A percentile compares a stretch with the other conserved stretches of the same genome.
Conservation (phyloP, 2,888 invertebrate species). For the Pardosa pseudoannulata region DNA sequence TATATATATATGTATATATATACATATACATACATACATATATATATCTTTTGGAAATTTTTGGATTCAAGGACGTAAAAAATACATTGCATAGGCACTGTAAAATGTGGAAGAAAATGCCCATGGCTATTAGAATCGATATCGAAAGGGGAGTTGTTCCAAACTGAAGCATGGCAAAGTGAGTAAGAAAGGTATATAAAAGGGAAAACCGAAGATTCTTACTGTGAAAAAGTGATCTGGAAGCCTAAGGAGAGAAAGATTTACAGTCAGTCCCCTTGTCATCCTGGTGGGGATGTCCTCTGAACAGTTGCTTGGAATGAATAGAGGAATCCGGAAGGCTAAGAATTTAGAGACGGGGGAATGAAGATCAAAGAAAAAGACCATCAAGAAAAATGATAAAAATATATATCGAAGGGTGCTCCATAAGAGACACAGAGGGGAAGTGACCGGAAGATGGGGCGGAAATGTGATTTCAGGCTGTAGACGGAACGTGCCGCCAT, state of each 20-base stretch:
- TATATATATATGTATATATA: too few species aligned
- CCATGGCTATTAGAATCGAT: conserved; percentile 21
- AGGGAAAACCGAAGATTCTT: conserved; percentile 24
- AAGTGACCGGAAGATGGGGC: conserved; percentile 11
- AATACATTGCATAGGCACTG: conserved; percentile 16
- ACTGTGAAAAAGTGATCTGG: conserved; percentile 25
- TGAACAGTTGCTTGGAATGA: conserved; percentile 19
- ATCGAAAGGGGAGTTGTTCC: conserved; percentile 1
- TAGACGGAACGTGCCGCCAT: conserved; percentile 1
- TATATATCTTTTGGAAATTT: too few species aligned
- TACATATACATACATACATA: too few species aligned
- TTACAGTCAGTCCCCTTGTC: conserved; percentile 20
- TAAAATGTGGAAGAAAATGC: conserved; percentile 4
- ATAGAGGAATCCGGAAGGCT: conserved; percentile 21
- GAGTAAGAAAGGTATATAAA: conserved; percentile 22
- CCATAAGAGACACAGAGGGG: neutral
- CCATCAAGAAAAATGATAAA: conserved; percentile 18
- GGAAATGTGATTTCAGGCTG: conserved; percentile 17
- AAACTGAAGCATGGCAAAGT: conserved; percentile 12
- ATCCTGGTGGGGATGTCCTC: neutral
- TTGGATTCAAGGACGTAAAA: conserved; percentile 1
- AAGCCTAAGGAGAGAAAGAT: conserved; percentile 19
- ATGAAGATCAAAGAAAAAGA: conserved; percentile 25
- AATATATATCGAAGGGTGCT: neutral
- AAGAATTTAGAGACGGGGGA: conserved; percentile 19